Base-by-base conservation (phyloP, 53 echinoderm and acorn worm genomes). In the Holothuria scabra region DNA sequence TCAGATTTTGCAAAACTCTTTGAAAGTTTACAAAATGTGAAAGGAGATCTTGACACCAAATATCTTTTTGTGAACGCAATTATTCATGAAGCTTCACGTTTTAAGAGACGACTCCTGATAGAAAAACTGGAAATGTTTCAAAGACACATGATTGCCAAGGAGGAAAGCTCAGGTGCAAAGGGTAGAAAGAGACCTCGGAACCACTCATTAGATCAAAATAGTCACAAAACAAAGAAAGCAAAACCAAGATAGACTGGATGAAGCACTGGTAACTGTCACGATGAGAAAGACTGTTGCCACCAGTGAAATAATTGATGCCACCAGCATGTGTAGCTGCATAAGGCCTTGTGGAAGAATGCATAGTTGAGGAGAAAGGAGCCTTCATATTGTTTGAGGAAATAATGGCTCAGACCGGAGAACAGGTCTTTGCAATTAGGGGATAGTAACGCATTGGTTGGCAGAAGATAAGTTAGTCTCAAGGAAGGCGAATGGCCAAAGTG, bases 1-100 rank as follows among this genome's bases (percentile, higher is more conserved):
- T 23, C 74, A 99, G 99, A 99, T 82, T 94, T 95, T 71, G 68
- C 89, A 30, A 86, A 58, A 41, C 74, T 99, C 13, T 99, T 99
- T 60, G 91, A 92, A 21, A 86, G 87, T 29, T 83, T 99, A 20
- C 90, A 91, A 70, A 64, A 87, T 37, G 60, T 95, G 34, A 92
- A 89, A 62, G 99, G 99, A 2, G 89, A 93, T 74, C 72, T 87
- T n/a, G 94, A 95, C 57, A 93, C 90, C 75, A 93, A 95, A 75
- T 93, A 95, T 76, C 87, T 95, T 59, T 99, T 99, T 81, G 85
- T 99, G 83, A 93, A 99, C 69, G 83, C 90, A 83, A 92, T 99
- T 79, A 99, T 99, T 76, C 85, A 87, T 46, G 99, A 99, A 85
- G 94, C 95, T 4, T 84, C 87, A 16, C 99, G 99, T 68, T 99